phyloP scores from a whole-genome alignment of 2,888 invertebrate genomes.

The Microctonus hyperodae region DNA sequence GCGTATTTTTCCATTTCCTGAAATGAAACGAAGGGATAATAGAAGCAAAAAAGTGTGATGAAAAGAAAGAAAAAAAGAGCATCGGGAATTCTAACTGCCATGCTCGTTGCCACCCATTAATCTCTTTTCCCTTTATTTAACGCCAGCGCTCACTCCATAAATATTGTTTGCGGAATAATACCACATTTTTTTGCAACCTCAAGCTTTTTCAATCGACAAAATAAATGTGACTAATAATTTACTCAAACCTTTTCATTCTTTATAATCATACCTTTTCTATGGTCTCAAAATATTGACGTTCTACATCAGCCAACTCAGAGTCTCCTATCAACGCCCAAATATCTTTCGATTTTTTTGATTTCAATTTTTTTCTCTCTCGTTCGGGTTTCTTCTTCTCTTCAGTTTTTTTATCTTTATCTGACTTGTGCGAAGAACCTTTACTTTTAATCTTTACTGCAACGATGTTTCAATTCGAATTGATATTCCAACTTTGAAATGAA shows the following conservation, averaged over 20 bases:
- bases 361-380: conserved; percentile 36
- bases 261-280: conserved; percentile 45
- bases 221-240: background rate
- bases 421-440: conserved; percentile 24
- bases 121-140: background rate
- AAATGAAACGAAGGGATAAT: conserved; percentile 21
- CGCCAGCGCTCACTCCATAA: too few relatives aligned
- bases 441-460: conserved; percentile 30
- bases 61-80: background rate
- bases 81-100: background rate
- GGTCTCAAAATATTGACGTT: conserved; percentile 49
- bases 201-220: background rate
- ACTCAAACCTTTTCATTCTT: background rate
- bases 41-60: background rate
- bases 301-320: conserved; percentile 48
- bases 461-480: conserved; percentile 20
- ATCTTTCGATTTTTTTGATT: conserved; percentile 32
- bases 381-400: conserved; percentile 34
- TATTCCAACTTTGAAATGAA: conserved; percentile 3
- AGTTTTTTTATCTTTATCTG: conserved; percentile 30
- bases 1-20: conserved; percentile 51
- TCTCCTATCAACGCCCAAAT: conserved; percentile 34
- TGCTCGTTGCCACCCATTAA: background rate
- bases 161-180: too few relatives aligned
- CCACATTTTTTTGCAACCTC: background rate